Base-by-base conservation (phyloP, 2,888 invertebrate species). In the Hypena proboscidalis region DNA sequence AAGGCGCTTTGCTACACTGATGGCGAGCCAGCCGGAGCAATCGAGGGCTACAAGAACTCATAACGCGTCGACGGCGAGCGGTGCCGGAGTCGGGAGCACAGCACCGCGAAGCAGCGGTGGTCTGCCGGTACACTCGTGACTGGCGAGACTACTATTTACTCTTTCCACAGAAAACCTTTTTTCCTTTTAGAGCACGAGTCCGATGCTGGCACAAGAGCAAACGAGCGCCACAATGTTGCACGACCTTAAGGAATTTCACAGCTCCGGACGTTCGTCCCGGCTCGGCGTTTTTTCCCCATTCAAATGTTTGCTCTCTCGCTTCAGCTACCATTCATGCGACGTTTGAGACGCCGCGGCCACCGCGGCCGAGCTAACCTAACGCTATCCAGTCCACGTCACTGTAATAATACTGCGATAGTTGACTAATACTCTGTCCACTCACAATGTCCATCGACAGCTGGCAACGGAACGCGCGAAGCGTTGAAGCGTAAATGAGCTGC, bases 361-460 rank as follows among this genome's bases (percentile, higher is more conserved):
- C 85, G 85, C 83, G 61, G 64, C 62, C 59, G 80, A 79, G 80
- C 82, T 79, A 76, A 85, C 88, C 85, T 85, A 85, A 87, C 85
- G 83, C 84, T 85, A 83, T 84, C 88, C 89, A 85, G 86, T 87
- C 83, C 86, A 87, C 86, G 88, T 84, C 86, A 88, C 88, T 88
- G 87, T 86, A 86, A 90, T 90, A 90, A 90, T 90, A 90, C 90
- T 90, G 90, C 86, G 90, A 85, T 86, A 85, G 86, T 90, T 90
- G 90, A 90, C 90, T 90, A 90, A 90, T 89, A 90, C 89, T 89
- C 90, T 87, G 88, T 85, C 85, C 89, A 86, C 86, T 85, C 85
- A 86, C 84, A 82, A 82, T 79, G 86, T 89, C 83, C 89, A 81
- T 79, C 84, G 83, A 85, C 86, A 83, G 86, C 85, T 78, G 86